Evolutionary conservation across 2,888 invertebrate genomes (phyloP).

Genomic region (Minunthozetes semirufus): DNA sequence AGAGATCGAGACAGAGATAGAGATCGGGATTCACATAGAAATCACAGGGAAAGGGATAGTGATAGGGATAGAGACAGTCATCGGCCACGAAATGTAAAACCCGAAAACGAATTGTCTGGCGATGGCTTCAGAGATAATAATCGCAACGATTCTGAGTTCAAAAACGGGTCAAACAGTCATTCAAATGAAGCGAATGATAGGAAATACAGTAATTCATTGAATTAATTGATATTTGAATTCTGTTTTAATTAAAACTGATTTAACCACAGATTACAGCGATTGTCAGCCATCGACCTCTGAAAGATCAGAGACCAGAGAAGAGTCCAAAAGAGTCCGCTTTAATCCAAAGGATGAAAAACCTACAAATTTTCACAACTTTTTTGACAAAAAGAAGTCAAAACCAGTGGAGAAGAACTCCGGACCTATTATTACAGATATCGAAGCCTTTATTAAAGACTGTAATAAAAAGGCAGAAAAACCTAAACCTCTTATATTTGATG

Average conservation of each 20-base stretch:
- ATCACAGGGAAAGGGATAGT: neutral
- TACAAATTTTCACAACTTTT: neutral
- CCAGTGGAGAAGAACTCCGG: neutral
- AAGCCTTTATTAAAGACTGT: neutral
- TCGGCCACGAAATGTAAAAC: neutral
- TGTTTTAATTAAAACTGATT: too few species aligned
- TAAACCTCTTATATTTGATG: neutral
- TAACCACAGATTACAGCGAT: too few species aligned
- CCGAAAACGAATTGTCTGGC: neutral
- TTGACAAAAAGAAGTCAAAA: neutral
- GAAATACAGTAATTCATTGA: too few species aligned
- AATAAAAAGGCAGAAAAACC: conserved; percentile 3
- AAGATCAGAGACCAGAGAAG: neutral
- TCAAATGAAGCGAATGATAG: too few species aligned
- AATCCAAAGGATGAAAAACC: neutral
- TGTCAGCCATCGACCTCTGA: neutral
- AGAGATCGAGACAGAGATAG: neutral
- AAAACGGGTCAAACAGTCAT: too few species aligned
- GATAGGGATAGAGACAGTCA: neutral
- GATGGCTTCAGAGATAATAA: too few species aligned
- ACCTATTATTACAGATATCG: neutral
- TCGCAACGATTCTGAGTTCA: too few species aligned
- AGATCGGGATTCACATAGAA: neutral
- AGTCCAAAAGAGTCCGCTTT: neutral
- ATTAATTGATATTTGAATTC: too few species aligned